A percentile compares a stretch with the other conserved stretches of the same genome.
Conservation (phyloP, 35 echinoderm and acorn worm species). For the Heliocidaris tuberculata region DNA sequence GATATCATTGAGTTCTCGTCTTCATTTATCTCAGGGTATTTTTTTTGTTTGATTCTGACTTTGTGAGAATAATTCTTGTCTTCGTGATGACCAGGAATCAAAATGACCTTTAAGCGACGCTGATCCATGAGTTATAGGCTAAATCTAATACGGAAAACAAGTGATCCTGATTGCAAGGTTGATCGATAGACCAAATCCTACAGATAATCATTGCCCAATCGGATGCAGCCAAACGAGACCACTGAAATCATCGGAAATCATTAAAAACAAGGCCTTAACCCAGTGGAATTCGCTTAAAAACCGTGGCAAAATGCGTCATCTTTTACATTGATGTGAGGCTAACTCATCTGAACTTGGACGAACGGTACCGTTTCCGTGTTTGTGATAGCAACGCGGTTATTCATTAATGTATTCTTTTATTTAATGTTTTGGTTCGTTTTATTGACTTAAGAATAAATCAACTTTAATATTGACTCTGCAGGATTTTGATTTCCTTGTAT, state of each 20-base stretch:
- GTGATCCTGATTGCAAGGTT: constrained; percentile 18
- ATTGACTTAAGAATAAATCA: too few species aligned
- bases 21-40: too few species aligned
- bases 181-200: background rate
- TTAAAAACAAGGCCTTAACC: background rate
- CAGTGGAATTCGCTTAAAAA: background rate
- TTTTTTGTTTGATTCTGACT: background rate
- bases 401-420: too few species aligned
- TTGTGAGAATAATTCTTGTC: too few species aligned
- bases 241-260: constrained; percentile 27
- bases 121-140: background rate
- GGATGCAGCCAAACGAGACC: background rate
- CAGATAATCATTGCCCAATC: background rate
- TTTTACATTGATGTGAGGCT: background rate
- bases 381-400: too few species aligned
- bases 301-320: background rate
- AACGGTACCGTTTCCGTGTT: background rate
- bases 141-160: constrained; percentile 24
- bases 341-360: background rate
- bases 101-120: background rate
- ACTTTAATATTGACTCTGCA: too few species aligned
- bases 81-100: background rate
- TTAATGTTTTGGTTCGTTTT: too few species aligned
- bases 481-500: background rate
- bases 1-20: too few species aligned